A percentile compares a stretch with the other conserved stretches of the same genome.
Evolutionary conservation across 2,113 vertebrate genomes (phyloP).

Genomic region (Neodontobutis hainanensis): DNA sequence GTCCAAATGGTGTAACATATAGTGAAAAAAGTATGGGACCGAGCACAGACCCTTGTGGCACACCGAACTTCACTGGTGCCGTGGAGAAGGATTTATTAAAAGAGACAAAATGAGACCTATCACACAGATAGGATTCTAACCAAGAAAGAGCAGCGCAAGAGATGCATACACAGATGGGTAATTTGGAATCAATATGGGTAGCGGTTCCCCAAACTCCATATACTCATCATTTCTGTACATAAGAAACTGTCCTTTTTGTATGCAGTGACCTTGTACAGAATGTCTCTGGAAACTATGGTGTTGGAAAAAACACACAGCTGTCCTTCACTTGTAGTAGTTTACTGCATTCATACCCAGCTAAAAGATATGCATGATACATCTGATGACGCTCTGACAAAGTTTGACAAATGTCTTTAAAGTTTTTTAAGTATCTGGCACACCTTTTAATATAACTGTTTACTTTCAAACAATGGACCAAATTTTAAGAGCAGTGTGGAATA

Average conservation of each 20-base stretch:
- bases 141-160: no score
- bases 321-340: conserved; percentile 46
- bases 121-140: no score
- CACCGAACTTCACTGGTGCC: no score
- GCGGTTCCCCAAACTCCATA: conserved; percentile 27
- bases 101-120: no score
- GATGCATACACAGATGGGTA: no score
- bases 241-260: conserved; percentile 42
- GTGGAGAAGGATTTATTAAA: no score
- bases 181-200: conserved; percentile 28
- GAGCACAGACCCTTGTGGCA: no score
- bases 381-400: conserved; percentile 40
- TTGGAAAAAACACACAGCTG: conserved; percentile 39
- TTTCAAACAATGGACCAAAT: conserved; percentile 52
- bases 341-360: conserved; percentile 21
- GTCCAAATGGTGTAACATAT: no score
- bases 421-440: conserved; percentile 52
- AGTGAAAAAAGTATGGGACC: no score
- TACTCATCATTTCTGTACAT: conserved; percentile 30
- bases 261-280: conserved; percentile 39
- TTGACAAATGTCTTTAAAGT: conserved; percentile 45
- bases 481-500: conserved; percentile 40
- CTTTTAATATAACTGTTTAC: conserved; percentile 43
- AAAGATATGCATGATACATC: conserved; percentile 56
- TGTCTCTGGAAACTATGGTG: conserved; percentile 40